Evolutionary conservation across 2,113 vertebrate species (phyloP), one percentile per base, ranked within the genome.

Genomic region (Reinhardtius hippoglossoides): DNA sequence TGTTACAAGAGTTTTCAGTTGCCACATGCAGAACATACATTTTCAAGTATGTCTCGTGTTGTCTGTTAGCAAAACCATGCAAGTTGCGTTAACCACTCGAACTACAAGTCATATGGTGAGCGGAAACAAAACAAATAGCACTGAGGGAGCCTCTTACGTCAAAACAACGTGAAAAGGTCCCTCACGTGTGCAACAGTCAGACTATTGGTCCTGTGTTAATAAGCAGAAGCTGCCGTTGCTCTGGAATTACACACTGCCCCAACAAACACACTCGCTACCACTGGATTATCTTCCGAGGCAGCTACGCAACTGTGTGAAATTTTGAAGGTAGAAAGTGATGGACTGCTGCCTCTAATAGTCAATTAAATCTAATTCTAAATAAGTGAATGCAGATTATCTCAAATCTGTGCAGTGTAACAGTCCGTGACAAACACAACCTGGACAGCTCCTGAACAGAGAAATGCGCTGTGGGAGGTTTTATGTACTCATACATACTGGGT

Each of bases 381-480:
- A 7, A 31, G 31, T 18, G 50, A 35, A 46, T 9, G 42, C 20
- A 35, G 44, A 44, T 2, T 21, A 16, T 31, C 48, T n/a, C 52
- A 26, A 44, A 52, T 58, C n/a, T 56, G 54, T 24, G 54, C n/a
- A 12, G 37, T 5, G 40, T 62, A 48, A 26, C 31, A 16, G 54
- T 74, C 48, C 31, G 6, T 31, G 31, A 7, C 31, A 31, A 12
- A 50, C 13, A 20, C 52, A 57, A 18, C n/a, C 52, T 24, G n/a
- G n/a, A 40, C 67, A 55, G 50, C 37, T 57, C 31, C 21, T 56
- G 55, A 42, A 44, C 37, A 42, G 31, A 23, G 8, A 40, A 56
- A 40, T 5, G 35, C 48, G 26, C 76, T 72, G 50, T 24, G 15
- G 20, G n/a, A 67, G 48, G 67, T 27, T 57, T 60, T 37, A 37